These are phyloP conservation scores for Ormyrus pomaceus DNA, from an alignment of 2,888 invertebrate species.

Conservation along the genomic window DNA sequence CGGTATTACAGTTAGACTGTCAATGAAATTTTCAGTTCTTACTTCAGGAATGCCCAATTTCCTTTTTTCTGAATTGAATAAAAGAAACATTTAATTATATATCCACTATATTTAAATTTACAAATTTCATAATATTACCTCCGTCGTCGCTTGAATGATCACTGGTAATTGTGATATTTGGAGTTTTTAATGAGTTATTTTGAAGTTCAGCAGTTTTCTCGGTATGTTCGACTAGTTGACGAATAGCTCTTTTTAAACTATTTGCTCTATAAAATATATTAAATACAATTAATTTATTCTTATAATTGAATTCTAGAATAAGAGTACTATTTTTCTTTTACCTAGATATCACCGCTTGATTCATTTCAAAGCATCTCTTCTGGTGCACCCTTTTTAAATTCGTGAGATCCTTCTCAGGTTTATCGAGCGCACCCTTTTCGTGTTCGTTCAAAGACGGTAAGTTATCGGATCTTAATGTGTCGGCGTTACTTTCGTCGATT, in stretches of 20 bases:
- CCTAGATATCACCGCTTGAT: constrained; percentile 78
- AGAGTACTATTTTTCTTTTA: constrained; percentile 53
- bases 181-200: constrained; percentile 69
- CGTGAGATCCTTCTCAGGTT: constrained; percentile 78
- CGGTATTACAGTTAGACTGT: constrained; percentile 69
- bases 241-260: constrained; percentile 89
- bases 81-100: constrained; percentile 26
- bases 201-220: constrained; percentile 84
- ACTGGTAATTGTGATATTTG: constrained; percentile 64
- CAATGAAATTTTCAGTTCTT: constrained; percentile 59
- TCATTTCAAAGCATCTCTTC: constrained; percentile 77
- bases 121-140: constrained; percentile 11
- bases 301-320: not conserved
- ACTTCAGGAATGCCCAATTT: constrained; percentile 62
- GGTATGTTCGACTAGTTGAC: constrained; percentile 87
- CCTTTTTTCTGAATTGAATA: constrained; percentile 59
- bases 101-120: not conserved
- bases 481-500: constrained; percentile 65
- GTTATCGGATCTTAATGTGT: constrained; percentile 60
- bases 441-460: constrained; percentile 62
- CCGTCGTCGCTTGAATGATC: constrained; percentile 57
- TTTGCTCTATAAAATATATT: constrained; percentile 80
- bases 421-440: constrained; percentile 76
- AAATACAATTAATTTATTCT: no score
- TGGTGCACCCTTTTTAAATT: constrained; percentile 74